These are phyloP conservation scores for Teleogryllus occipitalis DNA, from an alignment of 1,140 invertebrate species.

Conservation along the genomic window DNA sequence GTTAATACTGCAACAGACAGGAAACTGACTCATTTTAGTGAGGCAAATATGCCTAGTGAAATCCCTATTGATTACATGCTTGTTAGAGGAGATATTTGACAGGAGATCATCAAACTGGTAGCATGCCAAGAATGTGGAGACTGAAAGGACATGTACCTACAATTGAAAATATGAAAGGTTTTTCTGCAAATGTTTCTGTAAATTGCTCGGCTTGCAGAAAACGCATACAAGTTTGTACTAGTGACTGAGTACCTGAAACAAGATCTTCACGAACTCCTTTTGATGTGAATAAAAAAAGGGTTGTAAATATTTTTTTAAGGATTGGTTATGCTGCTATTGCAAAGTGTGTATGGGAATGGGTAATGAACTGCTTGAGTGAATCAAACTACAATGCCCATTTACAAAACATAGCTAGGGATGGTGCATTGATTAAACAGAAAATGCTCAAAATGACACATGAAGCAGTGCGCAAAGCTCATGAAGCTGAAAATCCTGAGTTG, in stretches of 20 bases:
- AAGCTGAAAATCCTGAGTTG: neutral
- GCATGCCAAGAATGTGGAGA: neutral
- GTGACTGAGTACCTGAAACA: neutral
- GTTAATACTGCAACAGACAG: too few relatives aligned
- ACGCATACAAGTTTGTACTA: neutral
- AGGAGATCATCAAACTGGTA: neutral
- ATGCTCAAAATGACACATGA: neutral
- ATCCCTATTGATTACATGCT: neutral
- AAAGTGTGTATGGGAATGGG: neutral
- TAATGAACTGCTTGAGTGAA: neutral
- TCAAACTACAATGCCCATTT: neutral
- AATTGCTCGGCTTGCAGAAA: neutral
- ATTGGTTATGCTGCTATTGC: neutral
- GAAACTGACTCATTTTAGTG: neutral
- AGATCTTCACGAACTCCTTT: neutral
- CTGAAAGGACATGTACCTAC: too few relatives aligned
- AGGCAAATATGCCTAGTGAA: neutral
- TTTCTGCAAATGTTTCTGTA: neutral
- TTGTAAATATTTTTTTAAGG: neutral
- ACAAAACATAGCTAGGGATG: neutral
- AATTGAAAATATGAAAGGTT: too few relatives aligned
- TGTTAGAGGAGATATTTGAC: neutral
- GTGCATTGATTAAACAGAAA: neutral
- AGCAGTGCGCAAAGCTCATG: too few relatives aligned
- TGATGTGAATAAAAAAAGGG: neutral